Conservation (phyloP, 2,888 invertebrate species). For the Ashinkailepas kermadecensis region DNA sequence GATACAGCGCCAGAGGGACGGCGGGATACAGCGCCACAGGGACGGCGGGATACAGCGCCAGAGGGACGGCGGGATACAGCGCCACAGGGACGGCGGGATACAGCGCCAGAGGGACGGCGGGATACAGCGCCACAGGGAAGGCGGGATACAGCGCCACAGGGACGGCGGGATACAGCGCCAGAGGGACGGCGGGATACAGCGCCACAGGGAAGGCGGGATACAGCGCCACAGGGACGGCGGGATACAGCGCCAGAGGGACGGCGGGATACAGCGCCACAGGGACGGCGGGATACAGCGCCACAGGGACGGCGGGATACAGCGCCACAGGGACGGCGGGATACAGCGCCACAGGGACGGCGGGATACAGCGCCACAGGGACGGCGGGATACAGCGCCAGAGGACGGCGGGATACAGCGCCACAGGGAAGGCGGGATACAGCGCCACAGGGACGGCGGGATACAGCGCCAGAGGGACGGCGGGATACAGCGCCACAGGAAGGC, state of each 20-base stretch:
- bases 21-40: conserved; percentile 18
- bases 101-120: conserved; percentile 22
- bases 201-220: conserved; percentile 15
- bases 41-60: neutral
- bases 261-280: conserved; percentile 18
- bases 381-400: neutral
- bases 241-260: neutral
- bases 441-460: neutral
- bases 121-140: neutral
- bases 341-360: conserved; percentile 22
- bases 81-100: neutral
- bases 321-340: neutral
- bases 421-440: conserved; percentile 24
- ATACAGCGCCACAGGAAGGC: neutral
- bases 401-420: neutral
- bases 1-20: neutral
- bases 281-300: neutral
- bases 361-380: neutral
- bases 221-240: neutral
- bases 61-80: conserved; percentile 15
- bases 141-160: neutral
- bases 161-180: conserved; percentile 23
- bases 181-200: neutral
- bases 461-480: conserved; percentile 21
- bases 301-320: conserved; percentile 15